A percentile compares a stretch with the other conserved stretches of the same genome.
Conservation (phyloP, 2,797 vertebrate species). For the Chelon labrosus region DNA sequence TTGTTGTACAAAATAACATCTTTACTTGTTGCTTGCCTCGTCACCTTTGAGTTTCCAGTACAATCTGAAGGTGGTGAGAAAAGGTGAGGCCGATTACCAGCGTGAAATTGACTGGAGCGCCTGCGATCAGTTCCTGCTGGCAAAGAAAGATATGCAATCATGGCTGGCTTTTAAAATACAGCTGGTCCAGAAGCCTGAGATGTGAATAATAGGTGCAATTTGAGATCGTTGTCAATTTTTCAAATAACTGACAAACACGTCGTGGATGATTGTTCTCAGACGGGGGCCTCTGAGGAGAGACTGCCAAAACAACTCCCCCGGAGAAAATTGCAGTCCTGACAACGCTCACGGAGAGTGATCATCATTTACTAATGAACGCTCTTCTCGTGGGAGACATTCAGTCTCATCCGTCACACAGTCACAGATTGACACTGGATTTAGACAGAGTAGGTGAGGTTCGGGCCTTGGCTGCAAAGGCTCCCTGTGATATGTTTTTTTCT, state of each 20-base stretch:
- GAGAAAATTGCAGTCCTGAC: slow-evolving; percentile 62
- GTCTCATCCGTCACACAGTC: slow-evolving; percentile 60
- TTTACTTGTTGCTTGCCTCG: neutral
- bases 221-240: slow-evolving; percentile 73
- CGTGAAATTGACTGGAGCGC: slow-evolving; percentile 19
- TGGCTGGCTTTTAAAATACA: slow-evolving; percentile 57
- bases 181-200: slow-evolving; percentile 65
- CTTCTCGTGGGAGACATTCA: slow-evolving; percentile 58
- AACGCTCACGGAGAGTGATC: slow-evolving; percentile 60
- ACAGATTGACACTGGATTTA: slow-evolving; percentile 36
- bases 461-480: slow-evolving; percentile 29
- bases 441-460: slow-evolving; percentile 29
- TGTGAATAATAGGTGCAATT: slow-evolving; percentile 73
- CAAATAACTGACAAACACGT: slow-evolving; percentile 75
- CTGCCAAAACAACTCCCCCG: slow-evolving; percentile 52
- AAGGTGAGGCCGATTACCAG: slow-evolving; percentile 37
- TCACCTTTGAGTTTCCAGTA: neutral
- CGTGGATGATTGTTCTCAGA: slow-evolving; percentile 72
- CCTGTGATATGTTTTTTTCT: slow-evolving; percentile 36
- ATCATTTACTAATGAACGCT: slow-evolving; percentile 63
- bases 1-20: neutral
- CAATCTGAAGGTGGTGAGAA: slow-evolving; percentile 29
- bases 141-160: slow-evolving; percentile 48
- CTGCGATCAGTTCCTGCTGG: slow-evolving; percentile 36
- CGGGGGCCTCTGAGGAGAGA: slow-evolving; percentile 49